These are phyloP conservation scores for Vimba vimba DNA, from an alignment of 2,113 vertebrate genomes.

Conservation along the genomic window DNA sequence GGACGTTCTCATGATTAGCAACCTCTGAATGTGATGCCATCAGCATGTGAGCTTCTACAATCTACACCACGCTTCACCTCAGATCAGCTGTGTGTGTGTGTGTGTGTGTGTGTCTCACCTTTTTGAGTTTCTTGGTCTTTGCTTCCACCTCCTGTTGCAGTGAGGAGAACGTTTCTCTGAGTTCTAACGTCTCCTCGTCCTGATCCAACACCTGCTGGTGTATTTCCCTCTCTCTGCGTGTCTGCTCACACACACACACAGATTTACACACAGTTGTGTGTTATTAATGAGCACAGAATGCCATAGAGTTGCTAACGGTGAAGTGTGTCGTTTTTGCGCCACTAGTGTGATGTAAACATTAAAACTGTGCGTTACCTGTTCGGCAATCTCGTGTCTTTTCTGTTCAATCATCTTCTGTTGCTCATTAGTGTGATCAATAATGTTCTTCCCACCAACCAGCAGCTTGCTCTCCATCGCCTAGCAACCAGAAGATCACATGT, in stretches of 20 bases:
- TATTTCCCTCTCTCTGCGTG: slow-evolving; percentile 89
- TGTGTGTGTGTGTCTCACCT: slow-evolving; percentile 75
- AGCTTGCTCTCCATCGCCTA: slow-evolving; percentile 90
- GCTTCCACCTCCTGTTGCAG: slow-evolving; percentile 97
- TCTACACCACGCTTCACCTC: background rate
- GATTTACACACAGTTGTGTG: slow-evolving; percentile 48
- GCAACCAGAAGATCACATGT: slow-evolving; percentile 26
- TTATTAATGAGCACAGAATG: background rate
- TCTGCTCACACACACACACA: slow-evolving; percentile 72
- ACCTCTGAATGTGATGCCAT: slow-evolving; percentile 3
- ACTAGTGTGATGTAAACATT: background rate
- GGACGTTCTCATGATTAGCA: background rate
- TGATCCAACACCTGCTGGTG: slow-evolving; percentile 91
- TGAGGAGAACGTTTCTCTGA: slow-evolving; percentile 91
- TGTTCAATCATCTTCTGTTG: slow-evolving; percentile 91
- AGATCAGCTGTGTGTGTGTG: background rate
- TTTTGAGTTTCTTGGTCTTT: slow-evolving; percentile 98
- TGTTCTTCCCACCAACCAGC: slow-evolving; percentile 87
- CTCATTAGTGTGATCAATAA: slow-evolving; percentile 90
- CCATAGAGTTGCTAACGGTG: background rate
- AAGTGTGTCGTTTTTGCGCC: background rate
- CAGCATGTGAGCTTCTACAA: no score
- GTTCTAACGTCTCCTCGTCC: slow-evolving; percentile 94
- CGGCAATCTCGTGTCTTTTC: slow-evolving; percentile 84
- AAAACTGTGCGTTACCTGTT: slow-evolving; percentile 50